Evolutionary conservation across 2,797 vertebrate species (phyloP).

Genomic region (Lates japonicus): DNA sequence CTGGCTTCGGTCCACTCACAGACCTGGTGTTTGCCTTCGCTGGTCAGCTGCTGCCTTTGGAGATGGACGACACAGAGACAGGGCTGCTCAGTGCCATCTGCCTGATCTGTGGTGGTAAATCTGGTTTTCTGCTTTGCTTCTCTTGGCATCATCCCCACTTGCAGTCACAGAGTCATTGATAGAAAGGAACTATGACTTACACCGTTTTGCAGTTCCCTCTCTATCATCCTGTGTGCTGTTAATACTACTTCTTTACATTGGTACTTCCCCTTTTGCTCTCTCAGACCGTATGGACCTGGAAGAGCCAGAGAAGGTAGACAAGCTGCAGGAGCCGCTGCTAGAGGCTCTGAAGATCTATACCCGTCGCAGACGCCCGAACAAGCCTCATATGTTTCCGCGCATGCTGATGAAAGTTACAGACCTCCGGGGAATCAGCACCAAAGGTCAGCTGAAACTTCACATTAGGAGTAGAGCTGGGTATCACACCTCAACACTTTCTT

Average conservation of each 20-base stretch:
- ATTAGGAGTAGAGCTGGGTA: not conserved
- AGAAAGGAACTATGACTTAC: not conserved
- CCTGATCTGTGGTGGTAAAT: constrained; percentile 93
- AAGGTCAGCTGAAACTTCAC: constrained; percentile 80
- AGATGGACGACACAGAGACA: constrained; percentile 96
- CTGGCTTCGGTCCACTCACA: constrained; percentile 94
- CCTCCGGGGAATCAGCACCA: constrained; percentile 95
- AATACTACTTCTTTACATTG: not conserved
- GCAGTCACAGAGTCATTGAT: not conserved
- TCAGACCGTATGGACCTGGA: constrained; percentile 95
- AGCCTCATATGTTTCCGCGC: constrained; percentile 96
- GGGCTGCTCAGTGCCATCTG: constrained; percentile 95
- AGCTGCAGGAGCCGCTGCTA: constrained; percentile 93
- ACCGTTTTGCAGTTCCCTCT: not conserved
- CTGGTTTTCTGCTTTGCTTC: not conserved
- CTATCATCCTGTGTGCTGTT: not conserved
- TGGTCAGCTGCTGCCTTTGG: constrained; percentile 91
- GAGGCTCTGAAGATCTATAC: constrained; percentile 95
- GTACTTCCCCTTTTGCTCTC: not conserved
- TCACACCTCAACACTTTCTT: not conserved
- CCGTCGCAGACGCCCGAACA: constrained; percentile 91
- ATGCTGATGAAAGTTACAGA: constrained; percentile 98
- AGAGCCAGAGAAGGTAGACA: constrained; percentile 93
- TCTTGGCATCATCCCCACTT: not conserved
- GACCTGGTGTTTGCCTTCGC: constrained; percentile 95